phyloP scores from a whole-genome alignment of 2,113 vertebrate genomes.

The Seriola dumerili region DNA sequence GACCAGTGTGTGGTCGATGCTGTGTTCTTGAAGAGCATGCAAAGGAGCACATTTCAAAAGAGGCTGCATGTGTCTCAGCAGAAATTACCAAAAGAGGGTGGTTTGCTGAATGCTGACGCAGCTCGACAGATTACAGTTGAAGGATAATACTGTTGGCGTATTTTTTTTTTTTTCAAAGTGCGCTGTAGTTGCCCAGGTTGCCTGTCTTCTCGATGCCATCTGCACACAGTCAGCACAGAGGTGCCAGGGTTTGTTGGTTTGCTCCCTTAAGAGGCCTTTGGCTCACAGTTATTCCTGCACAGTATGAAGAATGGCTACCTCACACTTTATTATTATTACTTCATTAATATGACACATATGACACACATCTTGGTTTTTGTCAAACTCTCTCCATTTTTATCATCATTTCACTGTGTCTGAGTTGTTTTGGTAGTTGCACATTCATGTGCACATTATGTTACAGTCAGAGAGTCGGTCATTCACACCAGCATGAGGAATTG shows the following conservation, averaged over 20 bases:
- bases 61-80: conserved; percentile 18
- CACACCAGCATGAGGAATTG: not conserved
- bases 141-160: conserved; percentile 5
- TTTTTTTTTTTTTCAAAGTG: conserved; percentile 3
- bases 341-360: not conserved
- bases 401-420: not conserved
- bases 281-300: not conserved
- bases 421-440: not conserved
- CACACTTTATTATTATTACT: not conserved
- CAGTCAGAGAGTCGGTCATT: not conserved
- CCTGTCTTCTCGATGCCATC: not conserved
- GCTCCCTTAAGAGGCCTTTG: not conserved
- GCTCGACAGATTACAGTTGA: conserved; percentile 6
- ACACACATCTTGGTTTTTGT: not conserved
- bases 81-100: conserved; percentile 18
- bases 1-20: conserved; percentile 48
- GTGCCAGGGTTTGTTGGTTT: not conserved
- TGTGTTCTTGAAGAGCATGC: conserved; percentile 32
- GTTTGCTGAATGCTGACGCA: conserved; percentile 47
- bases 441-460: not conserved
- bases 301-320: not conserved
- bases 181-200: not conserved
- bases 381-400: not conserved
- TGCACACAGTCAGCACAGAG: conserved; percentile 11
- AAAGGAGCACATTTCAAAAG: conserved; percentile 23